Conservation (phyloP, 2,797 vertebrate species). For the Phyllotis vaccarum region DNA sequence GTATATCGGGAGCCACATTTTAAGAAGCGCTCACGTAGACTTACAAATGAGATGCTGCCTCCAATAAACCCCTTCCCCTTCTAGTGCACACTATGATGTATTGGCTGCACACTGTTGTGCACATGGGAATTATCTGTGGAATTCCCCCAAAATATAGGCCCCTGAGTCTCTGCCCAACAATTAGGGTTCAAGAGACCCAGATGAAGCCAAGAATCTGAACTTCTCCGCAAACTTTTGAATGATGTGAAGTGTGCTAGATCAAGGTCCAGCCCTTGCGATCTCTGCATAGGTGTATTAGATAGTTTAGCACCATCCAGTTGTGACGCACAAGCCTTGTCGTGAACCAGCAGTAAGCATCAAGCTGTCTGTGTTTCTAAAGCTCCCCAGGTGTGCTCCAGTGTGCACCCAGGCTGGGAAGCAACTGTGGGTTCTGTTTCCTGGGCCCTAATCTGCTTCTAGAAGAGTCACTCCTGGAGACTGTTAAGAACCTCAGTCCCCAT, state of each 20-base stretch:
- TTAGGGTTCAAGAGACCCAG: background rate
- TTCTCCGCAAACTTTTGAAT: background rate
- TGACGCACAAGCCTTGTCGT: background rate
- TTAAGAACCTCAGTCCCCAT: background rate
- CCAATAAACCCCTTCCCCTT: background rate
- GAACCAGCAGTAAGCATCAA: background rate
- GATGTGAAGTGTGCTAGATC: background rate
- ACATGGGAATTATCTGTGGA: background rate
- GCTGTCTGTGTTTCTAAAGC: background rate
- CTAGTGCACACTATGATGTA: background rate
- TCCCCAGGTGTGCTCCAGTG: background rate
- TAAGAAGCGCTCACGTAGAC: background rate
- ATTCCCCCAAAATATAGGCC: background rate
- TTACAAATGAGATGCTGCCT: background rate
- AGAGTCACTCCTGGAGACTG: background rate
- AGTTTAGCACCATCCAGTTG: background rate
- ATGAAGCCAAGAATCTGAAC: background rate
- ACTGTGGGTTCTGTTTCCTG: background rate
- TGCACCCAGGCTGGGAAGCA: background rate
- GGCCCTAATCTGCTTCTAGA: background rate
- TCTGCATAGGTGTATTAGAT: background rate
- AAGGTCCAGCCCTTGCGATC: background rate
- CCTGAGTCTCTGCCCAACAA: background rate
- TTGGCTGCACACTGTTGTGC: background rate
- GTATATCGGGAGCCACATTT: background rate